These are phyloP conservation scores for Pseudorasbora parva DNA, from an alignment of 2,113 vertebrate species.

Conservation along the genomic window DNA sequence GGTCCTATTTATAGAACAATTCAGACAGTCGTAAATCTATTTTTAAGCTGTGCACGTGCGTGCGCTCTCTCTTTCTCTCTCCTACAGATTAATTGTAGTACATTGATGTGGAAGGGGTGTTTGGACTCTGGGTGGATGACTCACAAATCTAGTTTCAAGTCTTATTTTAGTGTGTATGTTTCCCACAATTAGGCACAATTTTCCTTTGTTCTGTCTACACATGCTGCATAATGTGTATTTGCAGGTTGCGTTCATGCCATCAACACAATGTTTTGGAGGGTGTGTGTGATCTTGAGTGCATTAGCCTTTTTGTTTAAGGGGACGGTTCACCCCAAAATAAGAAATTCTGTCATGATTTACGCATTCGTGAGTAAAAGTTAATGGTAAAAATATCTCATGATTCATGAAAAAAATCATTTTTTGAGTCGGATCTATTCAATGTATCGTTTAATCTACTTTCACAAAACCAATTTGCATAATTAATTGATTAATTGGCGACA, in stretches of 20 bases:
- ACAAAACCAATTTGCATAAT: not conserved
- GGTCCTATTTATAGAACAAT: slow-evolving; percentile 31
- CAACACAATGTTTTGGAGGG: not conserved
- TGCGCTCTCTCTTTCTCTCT: not conserved
- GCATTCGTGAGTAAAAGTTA: not conserved
- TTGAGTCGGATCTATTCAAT: not conserved
- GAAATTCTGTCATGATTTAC: not conserved
- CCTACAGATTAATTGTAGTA: not conserved
- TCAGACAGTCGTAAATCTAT: slow-evolving; percentile 32
- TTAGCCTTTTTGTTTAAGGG: slow-evolving; percentile 18
- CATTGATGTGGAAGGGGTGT: not conserved
- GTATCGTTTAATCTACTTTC: not conserved
- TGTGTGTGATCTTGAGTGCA: not conserved
- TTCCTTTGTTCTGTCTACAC: not conserved
- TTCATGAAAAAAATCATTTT: not conserved
- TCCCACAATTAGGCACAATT: not conserved
- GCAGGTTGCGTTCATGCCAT: not conserved
- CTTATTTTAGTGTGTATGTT: not conserved
- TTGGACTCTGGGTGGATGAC: not conserved
- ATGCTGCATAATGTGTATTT: not conserved
- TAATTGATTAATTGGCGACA: not conserved
- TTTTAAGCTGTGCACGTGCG: slow-evolving; percentile 14
- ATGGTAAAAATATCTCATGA: not conserved
- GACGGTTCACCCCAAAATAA: not conserved
- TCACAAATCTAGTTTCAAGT: slow-evolving; percentile 6